Evolutionary conservation across 1,140 invertebrate genomes (phyloP).

Genomic region (Plectrocnemia conspersa): DNA sequence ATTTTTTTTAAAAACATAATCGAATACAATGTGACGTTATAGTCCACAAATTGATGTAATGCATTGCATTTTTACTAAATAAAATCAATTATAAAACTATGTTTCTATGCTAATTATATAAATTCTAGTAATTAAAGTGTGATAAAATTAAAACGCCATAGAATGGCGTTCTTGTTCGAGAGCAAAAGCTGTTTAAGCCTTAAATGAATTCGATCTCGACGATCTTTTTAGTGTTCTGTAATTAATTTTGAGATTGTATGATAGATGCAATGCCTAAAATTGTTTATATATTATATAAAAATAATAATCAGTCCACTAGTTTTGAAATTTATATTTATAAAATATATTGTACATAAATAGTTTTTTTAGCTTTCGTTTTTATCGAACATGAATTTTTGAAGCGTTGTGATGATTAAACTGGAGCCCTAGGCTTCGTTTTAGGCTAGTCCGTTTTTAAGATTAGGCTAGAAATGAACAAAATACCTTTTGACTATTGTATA

Average conservation of each 20-base stretch:
- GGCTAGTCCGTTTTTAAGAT: not conserved
- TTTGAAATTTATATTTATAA: constrained; percentile 1
- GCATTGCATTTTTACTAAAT: too few species aligned
- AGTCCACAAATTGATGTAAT: too few species aligned
- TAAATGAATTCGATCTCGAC: not conserved
- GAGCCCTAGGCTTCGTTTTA: constrained; percentile 12
- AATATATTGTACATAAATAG: not conserved
- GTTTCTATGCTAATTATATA: too few species aligned
- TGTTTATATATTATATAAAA: not conserved
- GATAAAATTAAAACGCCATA: too few species aligned
- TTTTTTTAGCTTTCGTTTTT: constrained; percentile 3
- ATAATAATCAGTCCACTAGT: constrained; percentile 15
- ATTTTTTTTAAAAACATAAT: too few species aligned
- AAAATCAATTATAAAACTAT: too few species aligned
- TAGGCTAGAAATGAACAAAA: not conserved
- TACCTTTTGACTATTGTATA: constrained; percentile 1
- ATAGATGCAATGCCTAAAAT: constrained; percentile 10
- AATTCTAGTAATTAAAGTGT: too few species aligned
- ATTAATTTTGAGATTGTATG: constrained; percentile 12
- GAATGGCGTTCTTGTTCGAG: too few species aligned
- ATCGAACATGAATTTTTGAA: constrained; percentile 6
- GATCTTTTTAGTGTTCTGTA: not conserved
- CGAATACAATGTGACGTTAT: too few species aligned
- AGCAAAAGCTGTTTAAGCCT: too few species aligned
- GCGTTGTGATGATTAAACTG: constrained; percentile 16